Percentiles rank a stretch among this genome's conserved stretches.
Evolutionary conservation across 2,113 vertebrate species (phyloP).

Genomic region (Trichechus manatus): DNA sequence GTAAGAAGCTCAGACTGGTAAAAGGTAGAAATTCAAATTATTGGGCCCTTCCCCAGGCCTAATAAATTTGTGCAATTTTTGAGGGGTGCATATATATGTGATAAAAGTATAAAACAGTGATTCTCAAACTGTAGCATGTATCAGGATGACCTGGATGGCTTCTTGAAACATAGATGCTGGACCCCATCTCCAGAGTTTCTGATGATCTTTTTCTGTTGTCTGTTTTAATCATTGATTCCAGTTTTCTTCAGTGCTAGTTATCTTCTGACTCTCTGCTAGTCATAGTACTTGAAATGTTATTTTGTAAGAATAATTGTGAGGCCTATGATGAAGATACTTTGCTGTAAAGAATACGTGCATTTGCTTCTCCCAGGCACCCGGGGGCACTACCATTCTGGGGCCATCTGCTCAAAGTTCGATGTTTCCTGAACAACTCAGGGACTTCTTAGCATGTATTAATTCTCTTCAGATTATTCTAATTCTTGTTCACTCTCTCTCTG

Average conservation of each 20-base stretch:
- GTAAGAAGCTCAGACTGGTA: not conserved
- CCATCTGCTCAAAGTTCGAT: not conserved
- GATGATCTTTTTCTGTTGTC: not conserved
- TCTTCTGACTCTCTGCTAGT: not conserved
- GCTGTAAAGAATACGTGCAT: not conserved
- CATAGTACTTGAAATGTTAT: not conserved
- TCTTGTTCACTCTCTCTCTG: conserved; percentile 14
- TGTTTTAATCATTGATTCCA: conserved; percentile 1
- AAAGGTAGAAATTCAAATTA: conserved; percentile 21
- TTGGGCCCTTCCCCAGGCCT: not conserved
- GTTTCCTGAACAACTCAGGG: not conserved
- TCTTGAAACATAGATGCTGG: conserved; percentile 9
- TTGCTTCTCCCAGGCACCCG: not conserved
- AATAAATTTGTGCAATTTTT: not conserved
- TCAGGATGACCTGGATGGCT: not conserved
- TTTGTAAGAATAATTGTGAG: not conserved
- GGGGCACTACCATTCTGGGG: not conserved
- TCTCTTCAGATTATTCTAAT: not conserved
- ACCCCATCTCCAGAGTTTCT: not conserved
- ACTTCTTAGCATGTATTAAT: not conserved
- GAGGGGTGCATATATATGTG: not conserved
- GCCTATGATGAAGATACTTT: not conserved
- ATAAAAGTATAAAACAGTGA: not conserved
- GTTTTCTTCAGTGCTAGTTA: not conserved
- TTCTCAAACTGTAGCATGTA: not conserved